Conservation (phyloP, 2,797 vertebrate species). For the Siniperca obscura region DNA sequence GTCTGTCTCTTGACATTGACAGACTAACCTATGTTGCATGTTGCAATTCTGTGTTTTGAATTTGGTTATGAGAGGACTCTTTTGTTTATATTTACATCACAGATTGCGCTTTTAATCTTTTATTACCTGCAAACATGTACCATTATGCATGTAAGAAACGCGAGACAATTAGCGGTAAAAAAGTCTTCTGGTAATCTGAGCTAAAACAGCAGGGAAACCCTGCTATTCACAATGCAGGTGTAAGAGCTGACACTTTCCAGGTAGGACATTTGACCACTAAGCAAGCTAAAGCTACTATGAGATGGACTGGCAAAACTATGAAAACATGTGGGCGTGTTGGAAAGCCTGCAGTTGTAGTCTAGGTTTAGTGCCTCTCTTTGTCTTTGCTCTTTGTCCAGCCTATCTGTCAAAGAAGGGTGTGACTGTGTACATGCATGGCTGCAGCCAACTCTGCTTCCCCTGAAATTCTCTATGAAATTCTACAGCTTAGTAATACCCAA, state of each 20-base stretch:
- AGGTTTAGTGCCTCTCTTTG: conserved; percentile 67
- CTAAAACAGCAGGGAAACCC: conserved; percentile 7
- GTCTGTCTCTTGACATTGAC: neutral
- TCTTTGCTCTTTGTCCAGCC: conserved; percentile 74
- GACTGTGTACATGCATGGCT: conserved; percentile 69
- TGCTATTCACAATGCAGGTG: conserved; percentile 3
- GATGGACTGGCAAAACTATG: conserved; percentile 36
- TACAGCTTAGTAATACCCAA: conserved; percentile 49
- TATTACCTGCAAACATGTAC: conserved; percentile 1
- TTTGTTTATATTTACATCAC: neutral
- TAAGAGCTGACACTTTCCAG: conserved; percentile 4
- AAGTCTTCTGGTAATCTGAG: conserved; percentile 29
- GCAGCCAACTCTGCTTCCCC: conserved; percentile 60
- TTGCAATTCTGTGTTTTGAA: neutral
- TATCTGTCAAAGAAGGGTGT: conserved; percentile 69
- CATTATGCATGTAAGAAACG: no score
- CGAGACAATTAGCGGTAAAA: neutral
- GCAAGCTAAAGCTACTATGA: conserved; percentile 17
- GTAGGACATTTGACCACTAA: conserved; percentile 30
- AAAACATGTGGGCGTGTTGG: conserved; percentile 47
- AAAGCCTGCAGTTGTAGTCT: conserved; percentile 50
- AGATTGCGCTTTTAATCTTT: neutral
- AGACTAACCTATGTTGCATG: neutral
- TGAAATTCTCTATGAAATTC: conserved; percentile 40
- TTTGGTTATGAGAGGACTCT: neutral